phyloP scores from a whole-genome alignment of 2,888 invertebrate genomes.

The Calliscelio sp. region DNA sequence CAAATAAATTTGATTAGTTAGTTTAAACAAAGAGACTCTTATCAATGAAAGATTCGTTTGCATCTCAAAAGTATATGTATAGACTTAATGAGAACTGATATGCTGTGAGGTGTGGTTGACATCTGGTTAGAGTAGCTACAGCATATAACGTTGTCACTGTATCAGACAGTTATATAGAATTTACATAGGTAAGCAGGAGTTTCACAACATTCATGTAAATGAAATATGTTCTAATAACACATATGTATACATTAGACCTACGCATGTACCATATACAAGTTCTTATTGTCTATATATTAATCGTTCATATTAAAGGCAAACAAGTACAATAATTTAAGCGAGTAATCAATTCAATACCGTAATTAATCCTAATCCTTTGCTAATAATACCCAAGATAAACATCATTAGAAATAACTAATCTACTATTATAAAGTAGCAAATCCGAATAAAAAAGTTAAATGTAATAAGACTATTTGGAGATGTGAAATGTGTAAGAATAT shows the following conservation, averaged over 20 bases:
- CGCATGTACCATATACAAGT: conserved; percentile 16
- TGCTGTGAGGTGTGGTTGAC: conserved; percentile 71
- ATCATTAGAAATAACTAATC: no score
- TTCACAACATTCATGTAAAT: conserved; percentile 77
- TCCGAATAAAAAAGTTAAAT: no score
- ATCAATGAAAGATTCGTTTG: conserved; percentile 2
- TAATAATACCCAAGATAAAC: background rate
- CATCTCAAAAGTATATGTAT: conserved; percentile 30
- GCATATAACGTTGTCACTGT: conserved; percentile 81
- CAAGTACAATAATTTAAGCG: background rate
- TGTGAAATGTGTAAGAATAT: no score
- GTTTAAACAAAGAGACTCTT: no score
- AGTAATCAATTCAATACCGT: background rate
- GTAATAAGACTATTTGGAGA: no score
- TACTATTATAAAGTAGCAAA: no score
- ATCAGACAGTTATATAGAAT: conserved; percentile 82
- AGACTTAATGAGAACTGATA: conserved; percentile 66
- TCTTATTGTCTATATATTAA: conserved; percentile 45
- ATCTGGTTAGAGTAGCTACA: conserved; percentile 76
- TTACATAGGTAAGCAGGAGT: conserved; percentile 79
- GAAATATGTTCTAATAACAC: conserved; percentile 77
- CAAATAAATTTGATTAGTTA: conserved; percentile 87
- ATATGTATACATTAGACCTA: conserved; percentile 30
- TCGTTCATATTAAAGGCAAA: conserved; percentile 14
- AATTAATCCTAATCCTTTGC: background rate